phyloP scores from a whole-genome alignment of 2,888 invertebrate genomes.

The Ellobium chinense region DNA sequence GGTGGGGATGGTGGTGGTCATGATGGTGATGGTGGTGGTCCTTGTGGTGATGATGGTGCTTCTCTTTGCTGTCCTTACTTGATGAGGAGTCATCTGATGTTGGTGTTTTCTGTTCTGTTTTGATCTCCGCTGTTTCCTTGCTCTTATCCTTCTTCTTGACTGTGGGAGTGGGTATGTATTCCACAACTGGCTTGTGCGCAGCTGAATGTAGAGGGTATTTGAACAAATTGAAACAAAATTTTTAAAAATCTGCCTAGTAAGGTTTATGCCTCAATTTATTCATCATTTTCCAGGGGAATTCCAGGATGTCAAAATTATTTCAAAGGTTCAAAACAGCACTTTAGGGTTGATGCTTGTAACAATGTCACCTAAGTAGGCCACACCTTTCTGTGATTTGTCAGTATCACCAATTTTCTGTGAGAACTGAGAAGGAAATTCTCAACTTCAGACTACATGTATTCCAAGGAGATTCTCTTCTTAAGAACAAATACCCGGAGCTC shows the following conservation, averaged over 20 bases:
- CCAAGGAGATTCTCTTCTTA: too few species aligned
- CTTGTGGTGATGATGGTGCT: slow-evolving; percentile 26
- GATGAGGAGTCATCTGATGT: not conserved
- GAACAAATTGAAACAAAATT: not conserved
- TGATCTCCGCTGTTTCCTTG: not conserved
- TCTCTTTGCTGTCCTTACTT: not conserved
- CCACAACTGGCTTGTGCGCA: slow-evolving; percentile 16
- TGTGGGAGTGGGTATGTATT: slow-evolving; percentile 49
- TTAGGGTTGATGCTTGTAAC: too few species aligned
- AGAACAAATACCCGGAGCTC: too few species aligned
- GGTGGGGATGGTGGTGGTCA: slow-evolving; percentile 27
- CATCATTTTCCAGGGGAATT: too few species aligned
- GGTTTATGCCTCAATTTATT: too few species aligned
- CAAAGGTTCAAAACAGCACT: too few species aligned
- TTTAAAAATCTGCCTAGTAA: not conserved
- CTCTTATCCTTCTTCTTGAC: slow-evolving; percentile 20
- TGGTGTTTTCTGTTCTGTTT: not conserved
- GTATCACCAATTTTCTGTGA: too few species aligned
- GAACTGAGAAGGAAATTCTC: too few species aligned
- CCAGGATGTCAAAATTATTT: too few species aligned
- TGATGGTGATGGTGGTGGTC: slow-evolving; percentile 24
- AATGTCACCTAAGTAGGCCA: too few species aligned
- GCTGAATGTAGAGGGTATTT: not conserved
- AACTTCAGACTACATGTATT: too few species aligned
- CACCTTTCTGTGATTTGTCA: too few species aligned